phyloP scores from a whole-genome alignment of 2,113 vertebrate genomes.

The Vidua chalybeata region DNA sequence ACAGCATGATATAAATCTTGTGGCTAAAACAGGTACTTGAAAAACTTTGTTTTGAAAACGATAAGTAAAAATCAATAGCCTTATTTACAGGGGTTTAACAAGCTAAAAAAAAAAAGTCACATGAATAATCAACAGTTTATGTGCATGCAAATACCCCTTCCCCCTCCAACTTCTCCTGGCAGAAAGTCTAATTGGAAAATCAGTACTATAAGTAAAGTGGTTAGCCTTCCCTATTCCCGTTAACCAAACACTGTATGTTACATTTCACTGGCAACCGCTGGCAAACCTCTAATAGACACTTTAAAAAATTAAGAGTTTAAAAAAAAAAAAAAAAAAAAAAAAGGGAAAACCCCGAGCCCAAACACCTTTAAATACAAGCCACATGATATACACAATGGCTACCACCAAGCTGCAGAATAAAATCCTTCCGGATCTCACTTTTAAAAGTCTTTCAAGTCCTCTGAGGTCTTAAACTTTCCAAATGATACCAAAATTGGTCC shows the following conservation, averaged over 20 bases:
- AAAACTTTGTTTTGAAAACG: constrained; percentile 63
- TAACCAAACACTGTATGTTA: constrained; percentile 63
- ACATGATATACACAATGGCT: constrained; percentile 69
- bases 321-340: constrained; percentile 44
- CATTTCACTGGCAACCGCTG: constrained; percentile 60
- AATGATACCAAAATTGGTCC: constrained; percentile 71
- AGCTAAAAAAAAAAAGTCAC: constrained; percentile 51
- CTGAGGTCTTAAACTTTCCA: constrained; percentile 76
- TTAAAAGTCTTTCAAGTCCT: constrained; percentile 76
- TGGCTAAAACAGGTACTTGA: constrained; percentile 43
- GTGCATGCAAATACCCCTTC: constrained; percentile 73
- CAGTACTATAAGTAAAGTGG: constrained; percentile 70
- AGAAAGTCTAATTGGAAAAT: constrained; percentile 77
- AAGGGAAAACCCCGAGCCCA: constrained; percentile 52
- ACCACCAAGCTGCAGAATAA: constrained; percentile 71
- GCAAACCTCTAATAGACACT: constrained; percentile 63
- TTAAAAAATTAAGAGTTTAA: constrained; percentile 73
- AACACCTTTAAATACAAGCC: constrained; percentile 75
- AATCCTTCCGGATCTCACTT: constrained; percentile 73
- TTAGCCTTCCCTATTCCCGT: constrained; percentile 53
- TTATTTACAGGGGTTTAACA: constrained; percentile 72
- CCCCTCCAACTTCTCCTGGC: constrained; percentile 70
- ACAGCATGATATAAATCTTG: constrained; percentile 51
- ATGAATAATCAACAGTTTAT: constrained; percentile 68
- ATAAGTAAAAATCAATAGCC: constrained; percentile 66